These are phyloP conservation scores for Sandelia bainsii DNA, from an alignment of 2,797 vertebrate species.

Conservation along the genomic window DNA sequence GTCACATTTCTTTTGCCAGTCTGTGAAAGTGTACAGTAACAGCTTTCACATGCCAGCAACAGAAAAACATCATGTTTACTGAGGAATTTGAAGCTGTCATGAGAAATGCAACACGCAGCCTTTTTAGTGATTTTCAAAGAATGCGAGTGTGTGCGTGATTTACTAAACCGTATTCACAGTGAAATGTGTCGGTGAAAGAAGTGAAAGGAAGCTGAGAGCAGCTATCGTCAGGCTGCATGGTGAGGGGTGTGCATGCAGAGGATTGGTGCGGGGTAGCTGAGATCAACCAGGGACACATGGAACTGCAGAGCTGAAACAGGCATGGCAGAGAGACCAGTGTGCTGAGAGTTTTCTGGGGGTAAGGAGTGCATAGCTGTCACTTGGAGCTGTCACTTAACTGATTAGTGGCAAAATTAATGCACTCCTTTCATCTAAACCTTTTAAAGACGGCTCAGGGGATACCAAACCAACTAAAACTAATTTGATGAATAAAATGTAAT, in stretches of 20 bases:
- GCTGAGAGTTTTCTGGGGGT: constrained; percentile 55
- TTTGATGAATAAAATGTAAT: constrained; percentile 86
- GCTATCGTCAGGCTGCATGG: constrained; percentile 3
- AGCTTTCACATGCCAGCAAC: no score
- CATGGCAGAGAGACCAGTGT: constrained; percentile 37
- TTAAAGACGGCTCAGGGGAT: constrained; percentile 83
- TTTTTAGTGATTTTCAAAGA: constrained; percentile 27
- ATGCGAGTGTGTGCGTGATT: constrained; percentile 24
- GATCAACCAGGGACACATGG: constrained; percentile 40
- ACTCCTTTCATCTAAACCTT: constrained; percentile 84
- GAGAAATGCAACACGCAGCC: constrained; percentile 29
- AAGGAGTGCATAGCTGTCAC: constrained; percentile 73
- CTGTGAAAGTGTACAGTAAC: neutral
- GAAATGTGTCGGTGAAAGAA: constrained; percentile 28
- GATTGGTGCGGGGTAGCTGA: neutral
- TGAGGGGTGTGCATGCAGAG: constrained; percentile 1
- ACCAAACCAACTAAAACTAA: constrained; percentile 83
- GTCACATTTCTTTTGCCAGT: constrained; percentile 13
- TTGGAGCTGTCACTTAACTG: constrained; percentile 80
- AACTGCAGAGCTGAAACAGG: constrained; percentile 18
- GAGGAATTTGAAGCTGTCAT: constrained; percentile 22
- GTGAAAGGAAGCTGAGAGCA: constrained; percentile 23
- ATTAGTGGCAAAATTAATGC: constrained; percentile 85
- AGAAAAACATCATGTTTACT: neutral
- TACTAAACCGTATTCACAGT: constrained; percentile 2